A percentile compares a stretch with the other conserved stretches of the same genome.
phyloP scores from a whole-genome alignment of 2,888 invertebrate genomes.

The Trissolcus japonicus region DNA sequence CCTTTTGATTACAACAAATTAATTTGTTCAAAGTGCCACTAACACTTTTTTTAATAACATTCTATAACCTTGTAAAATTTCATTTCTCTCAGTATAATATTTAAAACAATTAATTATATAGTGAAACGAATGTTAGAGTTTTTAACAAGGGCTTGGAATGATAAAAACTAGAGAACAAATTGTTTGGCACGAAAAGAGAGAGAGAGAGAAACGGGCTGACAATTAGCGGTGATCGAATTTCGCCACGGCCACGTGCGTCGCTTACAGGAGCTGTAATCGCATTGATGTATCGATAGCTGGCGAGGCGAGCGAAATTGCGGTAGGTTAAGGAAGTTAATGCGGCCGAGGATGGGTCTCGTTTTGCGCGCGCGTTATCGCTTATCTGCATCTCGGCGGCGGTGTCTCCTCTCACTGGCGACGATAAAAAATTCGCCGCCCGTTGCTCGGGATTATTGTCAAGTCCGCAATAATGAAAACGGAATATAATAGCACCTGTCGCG shows the following conservation, averaged over 20 bases:
- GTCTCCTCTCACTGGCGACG: not conserved
- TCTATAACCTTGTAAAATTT: no score
- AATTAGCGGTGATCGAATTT: constrained; percentile 43
- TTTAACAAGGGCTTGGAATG: no score
- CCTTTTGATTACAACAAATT: no score
- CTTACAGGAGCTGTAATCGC: constrained; percentile 46
- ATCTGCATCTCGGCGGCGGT: constrained; percentile 29
- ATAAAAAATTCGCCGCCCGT: constrained; percentile 37
- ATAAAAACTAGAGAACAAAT: not conserved
- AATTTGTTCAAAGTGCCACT: no score
- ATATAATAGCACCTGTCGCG: constrained; percentile 50
- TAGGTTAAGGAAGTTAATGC: constrained; percentile 53
- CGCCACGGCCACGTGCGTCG: constrained; percentile 36
- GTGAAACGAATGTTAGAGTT: no score
- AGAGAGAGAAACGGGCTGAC: constrained; percentile 19
- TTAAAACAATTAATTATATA: no score
- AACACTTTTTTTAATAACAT: no score
- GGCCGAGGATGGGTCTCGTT: constrained; percentile 38
- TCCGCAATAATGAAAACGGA: constrained; percentile 44
- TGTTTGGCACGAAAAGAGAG: constrained; percentile 10
- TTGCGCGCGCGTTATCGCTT: constrained; percentile 33
- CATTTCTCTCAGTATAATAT: no score
- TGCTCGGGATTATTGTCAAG: constrained; percentile 37
- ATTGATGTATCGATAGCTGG: constrained; percentile 52
- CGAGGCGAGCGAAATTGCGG: constrained; percentile 49